Percentiles rank a stretch among this genome's conserved stretches.
Evolutionary conservation across 2,888 invertebrate genomes (phyloP).

Genomic region (Tachina fera): DNA sequence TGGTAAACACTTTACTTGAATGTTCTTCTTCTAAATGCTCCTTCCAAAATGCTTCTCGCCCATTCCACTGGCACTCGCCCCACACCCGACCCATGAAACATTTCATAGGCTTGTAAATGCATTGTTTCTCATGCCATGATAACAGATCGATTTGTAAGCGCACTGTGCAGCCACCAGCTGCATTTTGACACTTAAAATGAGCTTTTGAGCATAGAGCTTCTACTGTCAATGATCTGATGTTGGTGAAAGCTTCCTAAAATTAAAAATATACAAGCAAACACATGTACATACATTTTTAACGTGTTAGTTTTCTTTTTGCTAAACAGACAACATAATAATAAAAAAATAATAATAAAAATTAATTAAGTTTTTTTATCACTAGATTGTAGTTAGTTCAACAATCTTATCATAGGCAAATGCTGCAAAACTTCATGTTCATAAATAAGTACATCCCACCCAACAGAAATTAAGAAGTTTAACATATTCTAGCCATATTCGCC

Average conservation of each 20-base stretch:
- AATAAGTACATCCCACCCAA: neutral
- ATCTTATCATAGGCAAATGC: constrained; percentile 35
- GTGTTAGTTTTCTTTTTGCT: neutral
- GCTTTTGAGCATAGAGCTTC: constrained; percentile 86
- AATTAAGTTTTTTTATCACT: constrained; percentile 1
- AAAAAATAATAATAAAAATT: neutral
- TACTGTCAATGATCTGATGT: constrained; percentile 84
- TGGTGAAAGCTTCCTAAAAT: constrained; percentile 85
- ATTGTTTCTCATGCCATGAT: constrained; percentile 84
- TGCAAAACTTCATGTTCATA: neutral
- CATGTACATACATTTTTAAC: neutral
- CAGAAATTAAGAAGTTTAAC: neutral
- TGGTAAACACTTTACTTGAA: constrained; percentile 83
- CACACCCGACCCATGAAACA: constrained; percentile 83
- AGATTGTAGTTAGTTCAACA: constrained; percentile 28
- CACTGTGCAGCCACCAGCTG: constrained; percentile 84
- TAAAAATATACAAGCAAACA: neutral
- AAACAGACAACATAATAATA: neutral
- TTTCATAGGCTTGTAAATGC: constrained; percentile 81
- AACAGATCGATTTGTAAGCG: constrained; percentile 84
- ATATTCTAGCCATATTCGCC: neutral
- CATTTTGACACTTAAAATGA: constrained; percentile 85
- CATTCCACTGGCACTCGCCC: constrained; percentile 85
- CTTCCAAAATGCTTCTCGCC: constrained; percentile 86
- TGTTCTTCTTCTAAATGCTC: constrained; percentile 85